Base-by-base conservation (phyloP, 2,888 invertebrate species). In the Acleris cristana region DNA sequence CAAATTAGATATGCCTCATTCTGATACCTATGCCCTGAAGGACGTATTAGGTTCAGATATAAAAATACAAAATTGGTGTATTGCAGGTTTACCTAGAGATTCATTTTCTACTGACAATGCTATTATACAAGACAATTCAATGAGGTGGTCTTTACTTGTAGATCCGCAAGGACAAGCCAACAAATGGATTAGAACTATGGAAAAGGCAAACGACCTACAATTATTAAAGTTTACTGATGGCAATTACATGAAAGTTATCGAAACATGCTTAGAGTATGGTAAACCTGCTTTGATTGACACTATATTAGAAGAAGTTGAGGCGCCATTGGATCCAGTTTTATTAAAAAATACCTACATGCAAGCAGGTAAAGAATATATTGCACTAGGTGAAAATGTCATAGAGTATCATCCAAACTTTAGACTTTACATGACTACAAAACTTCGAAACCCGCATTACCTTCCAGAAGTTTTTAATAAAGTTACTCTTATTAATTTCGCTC, bases 81-180 rank as follows among this genome's bases (percentile, higher is more conserved):
- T 97, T 73, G 94, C 94, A 69, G 97, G 97, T 2, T 89, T 98
- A 65, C 97, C 97, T 0, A 93, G 96, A 73, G 97, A 98, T 87
- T 92, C 94, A 8, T 97, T 97, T 88, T 97, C 97, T 1, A 95
- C 95, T 52, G 97, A 97, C 79, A 98, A 97, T 87, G 97, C 95
- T 60, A 96, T 97, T 59, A 97, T 97, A 77, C 96, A 96, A 86
- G 95, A 96, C 76, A 96, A 95, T 79, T 96, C 96, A 0, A 94
- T 95, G 85, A 92, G 95, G 67, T 96, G 96, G 96, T 97, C 97
- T 7, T 89, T 97, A 71, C 94, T 97, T 78, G 95, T 97, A 64
- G 97, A 97, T 89, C 97, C 97, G 2, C 97, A 97, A 88, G 95
- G 95, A 51, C 97, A 97, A 87, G 97, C 97, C 1, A 96, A 96